Percentiles rank a stretch among this genome's conserved stretches.
phyloP scores from a whole-genome alignment of 2,113 vertebrate genomes.

The Dendropsophus ebraccatus region DNA sequence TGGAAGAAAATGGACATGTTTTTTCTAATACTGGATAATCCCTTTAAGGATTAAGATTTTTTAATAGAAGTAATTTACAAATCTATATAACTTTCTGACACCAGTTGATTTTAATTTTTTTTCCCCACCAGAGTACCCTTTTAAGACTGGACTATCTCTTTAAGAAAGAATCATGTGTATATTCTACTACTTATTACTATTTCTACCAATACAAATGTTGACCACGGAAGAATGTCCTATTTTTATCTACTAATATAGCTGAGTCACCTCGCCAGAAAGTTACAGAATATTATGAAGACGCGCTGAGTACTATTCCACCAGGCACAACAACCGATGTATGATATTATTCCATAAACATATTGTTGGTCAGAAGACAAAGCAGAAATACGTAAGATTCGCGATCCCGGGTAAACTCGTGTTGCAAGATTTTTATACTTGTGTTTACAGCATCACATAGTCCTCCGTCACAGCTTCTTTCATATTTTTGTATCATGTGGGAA shows the following conservation, averaged over 20 bases:
- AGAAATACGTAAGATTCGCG: neutral
- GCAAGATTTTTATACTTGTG: neutral
- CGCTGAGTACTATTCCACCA: neutral
- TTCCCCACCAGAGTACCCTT: no score
- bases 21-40: no score
- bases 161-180: no score
- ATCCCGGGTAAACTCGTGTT: neutral
- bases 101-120: no score
- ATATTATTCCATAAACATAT: constrained; percentile 49
- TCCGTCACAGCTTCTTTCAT: neutral
- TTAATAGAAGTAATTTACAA: no score
- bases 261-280: neutral
- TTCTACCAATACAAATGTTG: constrained; percentile 19
- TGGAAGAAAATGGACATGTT: no score
- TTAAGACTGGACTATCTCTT: no score
- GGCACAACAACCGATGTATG: neutral
- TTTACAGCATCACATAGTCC: constrained; percentile 8
- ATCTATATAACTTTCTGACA: no score
- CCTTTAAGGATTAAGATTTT: no score
- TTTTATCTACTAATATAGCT: neutral
- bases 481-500: constrained; percentile 22
- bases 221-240: neutral
- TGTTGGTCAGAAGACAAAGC: constrained; percentile 32
- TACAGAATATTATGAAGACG: neutral
- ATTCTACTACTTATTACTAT: no score